A percentile compares a stretch with the other conserved stretches of the same genome.
Conservation (phyloP, 2,113 vertebrate species). For the Pachycephala philippinensis region DNA sequence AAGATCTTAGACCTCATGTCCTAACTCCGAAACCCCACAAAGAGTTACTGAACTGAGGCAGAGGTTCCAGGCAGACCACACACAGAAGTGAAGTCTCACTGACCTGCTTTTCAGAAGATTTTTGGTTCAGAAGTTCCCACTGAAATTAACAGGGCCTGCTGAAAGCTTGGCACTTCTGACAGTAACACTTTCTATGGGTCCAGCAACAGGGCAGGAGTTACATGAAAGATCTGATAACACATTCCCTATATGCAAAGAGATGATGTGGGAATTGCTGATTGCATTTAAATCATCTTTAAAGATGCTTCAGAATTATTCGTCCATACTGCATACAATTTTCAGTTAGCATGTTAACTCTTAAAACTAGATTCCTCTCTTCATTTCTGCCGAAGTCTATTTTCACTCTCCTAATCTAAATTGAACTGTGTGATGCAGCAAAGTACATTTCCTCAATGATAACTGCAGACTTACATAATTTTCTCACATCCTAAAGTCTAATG, state of each 20-base stretch:
- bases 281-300: not conserved
- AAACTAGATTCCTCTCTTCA: not conserved
- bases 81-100: not conserved
- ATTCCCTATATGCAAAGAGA: not conserved
- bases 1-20: not conserved
- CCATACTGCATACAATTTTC: not conserved
- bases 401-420: slow-evolving; percentile 34
- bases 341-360: not conserved
- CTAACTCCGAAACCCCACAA: not conserved
- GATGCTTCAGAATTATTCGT: not conserved
- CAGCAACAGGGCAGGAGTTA: not conserved
- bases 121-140: not conserved
- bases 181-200: not conserved
- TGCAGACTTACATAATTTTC: not conserved
- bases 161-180: not conserved
- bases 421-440: slow-evolving; percentile 12
- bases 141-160: not conserved
- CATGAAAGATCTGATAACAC: not conserved
- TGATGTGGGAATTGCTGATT: not conserved
- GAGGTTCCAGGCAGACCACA: not conserved
- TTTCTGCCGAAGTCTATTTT: not conserved
- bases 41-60: not conserved
- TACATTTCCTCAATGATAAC: slow-evolving; percentile 18
- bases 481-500: not conserved
- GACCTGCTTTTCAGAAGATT: not conserved